A percentile compares a stretch with the other conserved stretches of the same genome.
These are phyloP conservation scores for Hydroisotoma schaefferi DNA, from an alignment of 2,888 invertebrate species.

Conservation along the genomic window DNA sequence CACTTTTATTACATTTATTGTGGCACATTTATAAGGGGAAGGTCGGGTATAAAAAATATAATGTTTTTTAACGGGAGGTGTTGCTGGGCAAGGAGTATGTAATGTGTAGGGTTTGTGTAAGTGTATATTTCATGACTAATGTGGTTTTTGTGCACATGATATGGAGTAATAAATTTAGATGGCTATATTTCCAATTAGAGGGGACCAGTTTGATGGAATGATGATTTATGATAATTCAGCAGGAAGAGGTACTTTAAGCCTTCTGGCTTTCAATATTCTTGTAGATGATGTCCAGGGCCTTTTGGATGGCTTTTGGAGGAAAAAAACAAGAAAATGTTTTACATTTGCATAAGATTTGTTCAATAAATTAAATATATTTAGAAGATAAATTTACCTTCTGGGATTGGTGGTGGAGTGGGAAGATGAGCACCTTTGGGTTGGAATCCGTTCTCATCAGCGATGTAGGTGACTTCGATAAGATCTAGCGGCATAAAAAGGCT, in stretches of 20 bases:
- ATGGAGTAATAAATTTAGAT: slow-evolving; percentile 3
- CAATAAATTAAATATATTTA: not conserved
- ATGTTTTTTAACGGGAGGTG: not conserved
- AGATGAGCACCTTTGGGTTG: slow-evolving; percentile 41
- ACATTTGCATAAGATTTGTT: not conserved
- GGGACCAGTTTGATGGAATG: not conserved
- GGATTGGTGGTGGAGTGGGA: slow-evolving; percentile 48
- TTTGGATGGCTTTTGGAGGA: slow-evolving; percentile 26
- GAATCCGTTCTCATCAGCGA: slow-evolving; percentile 32
- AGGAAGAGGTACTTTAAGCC: slow-evolving; percentile 10
- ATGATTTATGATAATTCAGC: too few relatives aligned
- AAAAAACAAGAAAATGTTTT: slow-evolving; percentile 1
- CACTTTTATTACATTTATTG: slow-evolving; percentile 4
- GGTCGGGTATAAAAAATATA: slow-evolving; percentile 11
- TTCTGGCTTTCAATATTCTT: slow-evolving; percentile 37
- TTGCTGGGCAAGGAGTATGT: not conserved
- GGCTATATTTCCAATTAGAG: not conserved
- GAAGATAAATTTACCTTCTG: slow-evolving; percentile 29
- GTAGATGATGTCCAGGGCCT: slow-evolving; percentile 42
- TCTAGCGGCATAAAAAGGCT: not conserved
- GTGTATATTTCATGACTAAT: not conserved
- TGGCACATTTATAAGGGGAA: not conserved
- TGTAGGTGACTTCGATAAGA: slow-evolving; percentile 37
- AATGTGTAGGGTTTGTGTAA: not conserved
- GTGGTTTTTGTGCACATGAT: not conserved